These are phyloP conservation scores for Atta colombica DNA, from an alignment of 1,140 invertebrate genomes.

Conservation along the genomic window DNA sequence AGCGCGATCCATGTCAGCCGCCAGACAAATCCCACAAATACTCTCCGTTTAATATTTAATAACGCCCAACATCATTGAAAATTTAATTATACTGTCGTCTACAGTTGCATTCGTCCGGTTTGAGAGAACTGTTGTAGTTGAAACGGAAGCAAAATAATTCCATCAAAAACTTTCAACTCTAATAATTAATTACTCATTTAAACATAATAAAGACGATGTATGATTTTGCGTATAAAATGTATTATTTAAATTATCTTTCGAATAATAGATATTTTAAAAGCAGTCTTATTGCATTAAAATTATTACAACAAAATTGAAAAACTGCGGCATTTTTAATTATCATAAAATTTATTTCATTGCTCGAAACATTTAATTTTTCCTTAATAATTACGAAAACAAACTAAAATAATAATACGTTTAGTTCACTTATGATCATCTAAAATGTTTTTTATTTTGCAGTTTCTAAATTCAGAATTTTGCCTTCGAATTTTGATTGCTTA, in stretches of 20 bases:
- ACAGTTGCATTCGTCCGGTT: constrained; percentile 52
- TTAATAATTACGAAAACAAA: not conserved
- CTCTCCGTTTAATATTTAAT: constrained; percentile 54
- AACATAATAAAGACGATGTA: constrained; percentile 30
- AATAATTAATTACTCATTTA: constrained; percentile 48
- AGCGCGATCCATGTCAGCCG: constrained; percentile 22
- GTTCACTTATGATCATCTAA: not conserved
- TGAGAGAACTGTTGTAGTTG: constrained; percentile 14
- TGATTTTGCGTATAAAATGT: not conserved
- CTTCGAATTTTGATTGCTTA: not conserved
- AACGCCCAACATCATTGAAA: constrained; percentile 36
- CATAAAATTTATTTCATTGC: not conserved
- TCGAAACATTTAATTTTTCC: not conserved
- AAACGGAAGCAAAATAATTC: constrained; percentile 28
- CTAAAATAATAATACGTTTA: not conserved
- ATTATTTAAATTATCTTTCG: constrained; percentile 1
- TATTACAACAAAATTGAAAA: not conserved
- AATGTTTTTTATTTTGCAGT: not conserved
- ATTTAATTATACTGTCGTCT: constrained; percentile 61
- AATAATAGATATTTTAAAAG: constrained; percentile 7
- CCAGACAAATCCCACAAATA: constrained; percentile 34
- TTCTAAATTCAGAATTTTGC: not conserved
- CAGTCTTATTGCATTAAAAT: not conserved
- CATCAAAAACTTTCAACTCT: constrained; percentile 8
- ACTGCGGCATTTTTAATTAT: not conserved